These are phyloP conservation scores for Felis catus DNA, from an alignment of 2,113 vertebrate genomes.

Conservation along the genomic window F.catus_Fca126_mat1.0 CM031419.1:78344001-78344500, in stretches of 20 bases:
- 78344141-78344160: not conserved
- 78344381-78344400: not conserved
- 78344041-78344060: slow-evolving; percentile 71
- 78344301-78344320: not conserved
- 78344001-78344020: slow-evolving; percentile 66
- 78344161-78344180: slow-evolving; percentile 8
- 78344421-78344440: not conserved
- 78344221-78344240: not conserved
- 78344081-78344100: slow-evolving; percentile 72
- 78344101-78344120: slow-evolving; percentile 16
- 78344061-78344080: slow-evolving; percentile 73
- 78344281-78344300: not conserved
- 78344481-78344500: not conserved
- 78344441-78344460: not conserved
- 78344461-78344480: slow-evolving; percentile 18
- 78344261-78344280: not conserved
- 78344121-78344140: not conserved
- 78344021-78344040: slow-evolving; percentile 58
- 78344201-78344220: not conserved
- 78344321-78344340: not conserved
- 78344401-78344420: not conserved
- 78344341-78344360: not conserved
- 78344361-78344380: not conserved
- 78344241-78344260: not conserved
- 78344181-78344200: not conserved